A percentile compares a stretch with the other conserved stretches of the same genome.
Conservation (phyloP, 1,140 invertebrate species). For the Drosophila guanche region DNA sequence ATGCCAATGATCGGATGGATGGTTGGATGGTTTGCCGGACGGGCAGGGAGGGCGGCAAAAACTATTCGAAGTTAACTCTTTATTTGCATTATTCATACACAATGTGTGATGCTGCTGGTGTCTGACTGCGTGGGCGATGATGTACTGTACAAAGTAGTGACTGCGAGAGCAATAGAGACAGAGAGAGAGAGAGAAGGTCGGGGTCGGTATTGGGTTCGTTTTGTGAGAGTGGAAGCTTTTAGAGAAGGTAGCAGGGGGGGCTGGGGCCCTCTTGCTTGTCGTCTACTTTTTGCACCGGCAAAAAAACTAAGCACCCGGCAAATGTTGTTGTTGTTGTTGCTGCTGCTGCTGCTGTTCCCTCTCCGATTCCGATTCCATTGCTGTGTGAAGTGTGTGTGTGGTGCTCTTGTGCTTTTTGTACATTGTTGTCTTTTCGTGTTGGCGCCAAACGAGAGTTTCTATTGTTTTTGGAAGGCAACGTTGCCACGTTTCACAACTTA, state of each 20-base stretch:
- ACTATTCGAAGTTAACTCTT: conserved; percentile 53
- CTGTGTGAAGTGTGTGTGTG: conserved; percentile 5
- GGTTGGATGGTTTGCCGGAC: too few relatives aligned
- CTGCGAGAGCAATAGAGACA: conserved; percentile 16
- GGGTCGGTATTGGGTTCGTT: conserved; percentile 10
- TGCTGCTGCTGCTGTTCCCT: neutral
- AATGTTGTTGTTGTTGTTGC: conserved; percentile 50
- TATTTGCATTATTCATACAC: conserved; percentile 55
- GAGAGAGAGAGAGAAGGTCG: conserved; percentile 15
- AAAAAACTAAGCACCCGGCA: conserved; percentile 74
- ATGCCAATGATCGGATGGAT: conserved; percentile 29
- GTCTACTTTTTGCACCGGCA: conserved; percentile 64
- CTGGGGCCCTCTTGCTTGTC: conserved; percentile 39
- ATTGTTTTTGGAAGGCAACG: conserved; percentile 36
- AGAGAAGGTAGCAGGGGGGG: neutral
- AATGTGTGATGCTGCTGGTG: conserved; percentile 20
- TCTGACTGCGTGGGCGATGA: conserved; percentile 35
- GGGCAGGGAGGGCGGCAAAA: neutral
- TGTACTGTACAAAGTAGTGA: conserved; percentile 34
- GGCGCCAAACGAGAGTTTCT: conserved; percentile 66
- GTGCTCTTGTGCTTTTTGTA: conserved; percentile 15
- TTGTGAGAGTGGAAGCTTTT: conserved; percentile 47
- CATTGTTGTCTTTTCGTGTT: conserved; percentile 64
- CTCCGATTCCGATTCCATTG: neutral
- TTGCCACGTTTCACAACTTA: conserved; percentile 57